These are phyloP conservation scores for Deroplatys truncata DNA, from an alignment of 2,888 invertebrate species.

Conservation along the genomic window DNA sequence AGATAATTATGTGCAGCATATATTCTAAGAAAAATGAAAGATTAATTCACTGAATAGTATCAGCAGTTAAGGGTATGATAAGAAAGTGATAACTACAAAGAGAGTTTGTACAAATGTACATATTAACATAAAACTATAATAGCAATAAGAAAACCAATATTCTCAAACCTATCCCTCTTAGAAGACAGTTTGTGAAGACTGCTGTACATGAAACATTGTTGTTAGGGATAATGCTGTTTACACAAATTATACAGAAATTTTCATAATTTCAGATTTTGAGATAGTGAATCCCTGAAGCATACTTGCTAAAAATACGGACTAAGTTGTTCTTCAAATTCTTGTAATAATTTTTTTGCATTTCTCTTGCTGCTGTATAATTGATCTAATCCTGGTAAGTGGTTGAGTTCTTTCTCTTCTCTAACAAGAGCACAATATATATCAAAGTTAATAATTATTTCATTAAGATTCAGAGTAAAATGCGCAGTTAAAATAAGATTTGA, in stretches of 20 bases:
- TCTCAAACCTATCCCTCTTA: neutral
- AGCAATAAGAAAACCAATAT: neutral
- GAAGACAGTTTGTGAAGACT: neutral
- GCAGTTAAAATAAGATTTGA: neutral
- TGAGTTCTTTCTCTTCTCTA: neutral
- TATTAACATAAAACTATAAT: neutral
- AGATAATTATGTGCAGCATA: neutral
- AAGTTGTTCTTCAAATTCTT: neutral
- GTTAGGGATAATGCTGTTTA: neutral
- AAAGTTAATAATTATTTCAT: neutral
- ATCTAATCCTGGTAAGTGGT: neutral
- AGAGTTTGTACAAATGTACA: neutral
- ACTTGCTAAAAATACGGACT: neutral
- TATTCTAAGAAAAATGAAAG: neutral
- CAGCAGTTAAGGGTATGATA: neutral
- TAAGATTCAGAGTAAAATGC: neutral
- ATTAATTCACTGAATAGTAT: neutral
- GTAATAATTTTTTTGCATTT: neutral
- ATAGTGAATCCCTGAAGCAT: neutral
- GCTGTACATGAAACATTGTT: neutral
- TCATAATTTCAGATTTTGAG: neutral
- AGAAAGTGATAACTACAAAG: neutral
- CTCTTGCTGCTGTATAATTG: neutral
- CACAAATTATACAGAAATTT: neutral
- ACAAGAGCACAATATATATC: neutral